phyloP scores from a whole-genome alignment of 2,888 invertebrate species.

The Stictocephala bisonia region DNA sequence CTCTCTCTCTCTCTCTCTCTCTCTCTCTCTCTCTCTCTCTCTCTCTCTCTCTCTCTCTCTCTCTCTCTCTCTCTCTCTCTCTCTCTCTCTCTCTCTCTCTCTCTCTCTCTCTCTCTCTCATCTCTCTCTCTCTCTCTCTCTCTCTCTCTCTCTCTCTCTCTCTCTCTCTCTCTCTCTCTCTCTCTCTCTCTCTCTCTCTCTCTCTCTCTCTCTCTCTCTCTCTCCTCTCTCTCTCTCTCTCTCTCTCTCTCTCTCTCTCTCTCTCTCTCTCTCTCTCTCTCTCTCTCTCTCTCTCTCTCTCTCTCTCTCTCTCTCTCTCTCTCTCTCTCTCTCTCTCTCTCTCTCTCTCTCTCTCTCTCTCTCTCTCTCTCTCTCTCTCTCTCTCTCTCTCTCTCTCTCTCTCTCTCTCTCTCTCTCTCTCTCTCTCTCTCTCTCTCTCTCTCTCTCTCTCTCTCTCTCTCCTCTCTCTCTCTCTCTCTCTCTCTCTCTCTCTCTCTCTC shows the following conservation, averaged over 20 bases:
- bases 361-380: slow-evolving; percentile 13
- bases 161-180: slow-evolving; percentile 18
- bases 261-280: slow-evolving; percentile 13
- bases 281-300: slow-evolving; percentile 13
- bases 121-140: too few species aligned
- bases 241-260: slow-evolving; percentile 13
- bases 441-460: slow-evolving; percentile 4
- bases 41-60: background rate
- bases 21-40: background rate
- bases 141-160: slow-evolving; percentile 6
- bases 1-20: background rate
- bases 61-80: background rate
- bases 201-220: background rate
- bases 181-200: slow-evolving; percentile 1
- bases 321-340: background rate
- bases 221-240: slow-evolving; percentile 5
- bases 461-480: slow-evolving; percentile 13
- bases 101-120: too few species aligned
- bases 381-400: slow-evolving; percentile 13
- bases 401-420: slow-evolving; percentile 13
- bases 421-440: slow-evolving; percentile 13
- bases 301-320: slow-evolving; percentile 13
- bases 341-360: slow-evolving; percentile 6
- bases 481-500: slow-evolving; percentile 13
- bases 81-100: background rate